Evolutionary conservation across 2,797 vertebrate species (phyloP).

Genomic region (Enteromius trimaculatus): DNA sequence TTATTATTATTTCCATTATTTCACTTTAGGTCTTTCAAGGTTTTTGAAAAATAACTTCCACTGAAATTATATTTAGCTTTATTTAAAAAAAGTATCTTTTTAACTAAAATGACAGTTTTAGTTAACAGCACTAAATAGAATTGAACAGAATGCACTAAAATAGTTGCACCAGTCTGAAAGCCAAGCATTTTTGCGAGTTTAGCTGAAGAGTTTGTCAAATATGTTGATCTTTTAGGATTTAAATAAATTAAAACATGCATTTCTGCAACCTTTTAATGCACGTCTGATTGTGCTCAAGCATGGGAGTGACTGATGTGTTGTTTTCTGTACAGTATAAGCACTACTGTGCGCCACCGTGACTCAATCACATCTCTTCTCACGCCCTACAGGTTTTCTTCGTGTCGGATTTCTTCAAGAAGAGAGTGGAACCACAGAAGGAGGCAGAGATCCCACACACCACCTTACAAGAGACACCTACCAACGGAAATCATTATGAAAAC

Average conservation of each 20-base stretch:
- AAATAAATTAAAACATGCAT: neutral
- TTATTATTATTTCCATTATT: neutral
- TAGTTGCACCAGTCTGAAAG: neutral
- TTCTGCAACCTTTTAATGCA: neutral
- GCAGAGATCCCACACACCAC: slow-evolving; percentile 85
- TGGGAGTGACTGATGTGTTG: neutral
- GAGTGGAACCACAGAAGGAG: slow-evolving; percentile 73
- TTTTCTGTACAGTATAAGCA: neutral
- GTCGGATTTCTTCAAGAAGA: slow-evolving; percentile 93
- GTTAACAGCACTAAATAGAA: neutral
- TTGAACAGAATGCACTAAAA: neutral
- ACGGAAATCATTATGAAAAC: slow-evolving; percentile 89
- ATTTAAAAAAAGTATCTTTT: neutral
- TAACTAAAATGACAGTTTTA: neutral
- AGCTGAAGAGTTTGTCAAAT: neutral
- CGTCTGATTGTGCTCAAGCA: neutral
- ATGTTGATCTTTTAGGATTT: no score
- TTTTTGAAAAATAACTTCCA: no score
- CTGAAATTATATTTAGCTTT: neutral
- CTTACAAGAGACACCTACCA: slow-evolving; percentile 88
- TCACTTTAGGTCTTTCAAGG: neutral
- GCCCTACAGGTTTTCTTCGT: slow-evolving; percentile 82
- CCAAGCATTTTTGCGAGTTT: neutral
- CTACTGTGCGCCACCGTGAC: neutral
- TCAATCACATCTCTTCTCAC: neutral